Evolutionary conservation across 2,113 vertebrate species (phyloP), one percentile per base, ranked within the genome.

Genomic region (Ctenomys sociabilis): DNA sequence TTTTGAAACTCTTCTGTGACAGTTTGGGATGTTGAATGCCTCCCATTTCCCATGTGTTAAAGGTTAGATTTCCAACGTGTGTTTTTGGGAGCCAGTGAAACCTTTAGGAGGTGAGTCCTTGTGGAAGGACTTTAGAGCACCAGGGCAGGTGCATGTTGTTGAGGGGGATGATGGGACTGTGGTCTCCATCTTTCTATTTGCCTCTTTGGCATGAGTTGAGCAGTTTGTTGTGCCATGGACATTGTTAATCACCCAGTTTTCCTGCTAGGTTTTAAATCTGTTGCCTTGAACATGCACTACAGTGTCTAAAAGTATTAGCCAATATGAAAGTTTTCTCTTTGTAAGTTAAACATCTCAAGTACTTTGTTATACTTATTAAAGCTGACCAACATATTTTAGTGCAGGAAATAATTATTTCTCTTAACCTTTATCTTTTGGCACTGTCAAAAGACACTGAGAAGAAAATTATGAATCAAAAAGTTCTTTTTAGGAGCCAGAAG

Each of bases 391-490:
- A 16, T n/a, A 88, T 85, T 52, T 57, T 59, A 85, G 14, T 83
- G 82, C 37, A 89, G 82, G 37, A 85, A 94, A 89, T 86, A 95
- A 66, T 57, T 85, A 83, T 93, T 93, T 17, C n/a, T 90, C 35
- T 73, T 91, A 22, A 86, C 22, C 21, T 93, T 93, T 83, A 80
- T 73, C 24, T 8, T 94, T 85, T 43, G 59, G 73, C 57, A 91
- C 19, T 85, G 70, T 83, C 63, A 88, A 81, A 93, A n/a, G 85
- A 90, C 35, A 88, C 6, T 88, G 64, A 9, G 54, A 85, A 84
- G 77, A 90, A 64, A 73, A 8, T 88, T 88, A 72, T 40, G 1
- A 88, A 94, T 87, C 22, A 82, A 91, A 82, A 91, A 40, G 57
- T 63, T 73, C 40, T 61, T 92, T 72, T 57, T 86, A 75, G 72